phyloP scores from a whole-genome alignment of 2,797 vertebrate species.

The Halcyon smyrnensis region DNA sequence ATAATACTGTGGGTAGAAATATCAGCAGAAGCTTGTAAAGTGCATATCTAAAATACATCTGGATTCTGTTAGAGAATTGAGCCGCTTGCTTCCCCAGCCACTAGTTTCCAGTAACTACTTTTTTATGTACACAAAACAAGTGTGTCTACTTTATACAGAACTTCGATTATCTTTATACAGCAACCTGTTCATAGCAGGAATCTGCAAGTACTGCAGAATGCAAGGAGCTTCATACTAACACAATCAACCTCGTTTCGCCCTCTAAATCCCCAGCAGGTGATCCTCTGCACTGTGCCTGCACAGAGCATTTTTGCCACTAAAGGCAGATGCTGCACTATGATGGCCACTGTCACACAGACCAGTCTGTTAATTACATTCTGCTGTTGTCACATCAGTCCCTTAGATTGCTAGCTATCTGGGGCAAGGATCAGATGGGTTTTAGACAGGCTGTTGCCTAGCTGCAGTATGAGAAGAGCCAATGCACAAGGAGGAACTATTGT shows the following conservation, averaged over 20 bases:
- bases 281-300: background rate
- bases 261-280: background rate
- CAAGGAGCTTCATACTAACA: background rate
- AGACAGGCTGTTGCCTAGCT: background rate
- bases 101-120: background rate
- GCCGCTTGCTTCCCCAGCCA: background rate
- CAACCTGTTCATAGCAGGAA: background rate
- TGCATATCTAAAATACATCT: background rate
- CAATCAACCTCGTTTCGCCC: background rate
- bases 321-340: background rate
- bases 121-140: background rate
- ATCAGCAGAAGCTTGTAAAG: background rate
- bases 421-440: background rate
- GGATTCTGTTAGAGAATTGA: background rate
- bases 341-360: background rate
- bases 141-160: rapidly evolving
- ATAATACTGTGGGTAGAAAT: background rate
- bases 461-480: background rate
- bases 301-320: background rate
- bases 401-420: background rate
- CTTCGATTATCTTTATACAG: background rate
- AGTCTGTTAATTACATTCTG: background rate
- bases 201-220: background rate
- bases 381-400: background rate
- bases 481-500: rapidly evolving